Conservation (phyloP, 2,888 invertebrate species). For the Ischnus inquisitorius region DNA sequence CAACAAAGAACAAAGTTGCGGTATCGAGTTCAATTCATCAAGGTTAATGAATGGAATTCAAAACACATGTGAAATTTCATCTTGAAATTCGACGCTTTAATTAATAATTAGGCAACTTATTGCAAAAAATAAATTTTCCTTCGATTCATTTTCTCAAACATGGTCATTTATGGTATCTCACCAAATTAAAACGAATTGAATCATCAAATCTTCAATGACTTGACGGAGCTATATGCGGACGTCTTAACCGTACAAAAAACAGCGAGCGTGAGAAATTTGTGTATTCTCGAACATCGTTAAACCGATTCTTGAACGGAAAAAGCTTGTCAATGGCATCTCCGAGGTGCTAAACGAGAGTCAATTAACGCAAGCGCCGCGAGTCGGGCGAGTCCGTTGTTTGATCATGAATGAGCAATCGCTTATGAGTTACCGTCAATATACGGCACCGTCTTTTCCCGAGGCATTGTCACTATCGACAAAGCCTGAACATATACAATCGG, state of each 20-base stretch:
- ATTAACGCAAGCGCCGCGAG: constrained; percentile 6
- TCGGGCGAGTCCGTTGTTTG: constrained; percentile 1
- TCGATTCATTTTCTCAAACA: no score
- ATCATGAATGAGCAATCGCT: constrained; percentile 17
- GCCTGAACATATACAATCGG: background rate
- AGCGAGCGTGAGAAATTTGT: background rate
- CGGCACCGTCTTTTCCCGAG: background rate
- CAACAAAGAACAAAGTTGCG: background rate
- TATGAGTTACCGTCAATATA: constrained; percentile 7
- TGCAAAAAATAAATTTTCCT: no score
- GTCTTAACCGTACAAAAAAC: background rate
- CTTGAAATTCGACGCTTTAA: no score
- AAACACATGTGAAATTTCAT: no score
- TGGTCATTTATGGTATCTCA: no score
- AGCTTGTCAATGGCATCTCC: background rate
- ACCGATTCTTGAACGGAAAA: background rate
- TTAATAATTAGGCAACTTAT: no score
- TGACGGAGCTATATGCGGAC: background rate
- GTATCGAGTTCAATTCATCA: background rate
- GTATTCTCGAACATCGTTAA: background rate
- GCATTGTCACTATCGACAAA: background rate
- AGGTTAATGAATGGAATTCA: no score
- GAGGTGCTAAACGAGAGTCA: background rate
- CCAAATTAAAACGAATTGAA: no score
- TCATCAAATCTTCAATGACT: background rate